phyloP scores from a whole-genome alignment of 2,888 invertebrate species.

The Caenorhabditis becei region DNA sequence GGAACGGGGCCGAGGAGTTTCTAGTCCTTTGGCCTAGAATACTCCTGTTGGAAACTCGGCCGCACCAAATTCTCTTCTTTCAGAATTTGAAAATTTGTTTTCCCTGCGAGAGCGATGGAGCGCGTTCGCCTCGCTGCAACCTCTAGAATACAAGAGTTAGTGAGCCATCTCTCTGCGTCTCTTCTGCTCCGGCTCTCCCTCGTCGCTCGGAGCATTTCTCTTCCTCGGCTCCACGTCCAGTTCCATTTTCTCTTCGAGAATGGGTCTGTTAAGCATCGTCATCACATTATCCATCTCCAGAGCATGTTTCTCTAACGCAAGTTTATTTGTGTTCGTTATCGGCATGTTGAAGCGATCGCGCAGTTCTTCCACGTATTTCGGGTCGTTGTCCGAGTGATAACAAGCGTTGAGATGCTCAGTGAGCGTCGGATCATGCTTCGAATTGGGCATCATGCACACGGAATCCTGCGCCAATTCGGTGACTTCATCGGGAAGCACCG shows the following conservation, averaged over 20 bases:
- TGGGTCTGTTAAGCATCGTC: not conserved
- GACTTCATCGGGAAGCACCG: conserved; percentile 14
- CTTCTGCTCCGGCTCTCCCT: conserved; percentile 7
- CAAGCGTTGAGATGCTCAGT: no score
- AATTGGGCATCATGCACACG: not conserved
- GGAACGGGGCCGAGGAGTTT: no score
- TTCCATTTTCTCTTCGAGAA: not conserved
- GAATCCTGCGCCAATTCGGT: not conserved
- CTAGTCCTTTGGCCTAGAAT: no score
- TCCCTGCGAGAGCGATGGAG: no score
- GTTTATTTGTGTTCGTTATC: not conserved
- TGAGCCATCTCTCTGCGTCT: not conserved
- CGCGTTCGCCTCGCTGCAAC: no score
- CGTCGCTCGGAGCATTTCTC: not conserved
- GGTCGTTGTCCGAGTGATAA: not conserved
- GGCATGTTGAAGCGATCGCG: not conserved
- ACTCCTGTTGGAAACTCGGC: no score
- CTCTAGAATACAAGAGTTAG: no score
- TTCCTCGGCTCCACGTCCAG: not conserved
- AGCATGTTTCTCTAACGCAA: not conserved
- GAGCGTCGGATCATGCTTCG: not conserved
- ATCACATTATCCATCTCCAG: not conserved
- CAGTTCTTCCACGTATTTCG: not conserved
- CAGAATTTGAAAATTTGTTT: no score
- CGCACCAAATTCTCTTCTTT: no score